Conservation (phyloP, 2,888 invertebrate genomes). For the Thereva unica region DNA sequence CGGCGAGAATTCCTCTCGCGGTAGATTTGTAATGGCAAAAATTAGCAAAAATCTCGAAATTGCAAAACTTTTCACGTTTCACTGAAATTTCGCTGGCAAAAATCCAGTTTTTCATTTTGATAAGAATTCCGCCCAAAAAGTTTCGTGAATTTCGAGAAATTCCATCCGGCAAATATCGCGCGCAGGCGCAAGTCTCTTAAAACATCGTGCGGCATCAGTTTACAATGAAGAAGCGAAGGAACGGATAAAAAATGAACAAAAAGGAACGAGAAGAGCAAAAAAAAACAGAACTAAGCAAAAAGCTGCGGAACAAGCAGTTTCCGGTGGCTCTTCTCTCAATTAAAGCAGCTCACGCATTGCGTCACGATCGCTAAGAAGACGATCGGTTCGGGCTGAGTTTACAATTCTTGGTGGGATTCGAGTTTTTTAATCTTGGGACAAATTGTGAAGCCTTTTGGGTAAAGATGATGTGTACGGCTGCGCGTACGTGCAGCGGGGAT, state of each 20-base stretch:
- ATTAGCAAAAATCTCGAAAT: too few relatives aligned
- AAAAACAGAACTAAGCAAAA: slow-evolving; percentile 3
- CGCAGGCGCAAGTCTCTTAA: background rate
- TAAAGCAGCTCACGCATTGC: background rate
- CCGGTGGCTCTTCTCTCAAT: slow-evolving; percentile 32
- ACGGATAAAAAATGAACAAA: background rate
- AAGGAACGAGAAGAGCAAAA: background rate
- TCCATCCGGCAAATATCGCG: background rate
- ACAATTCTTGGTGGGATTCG: too few relatives aligned
- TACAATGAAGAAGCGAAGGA: background rate
- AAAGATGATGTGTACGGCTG: too few relatives aligned
- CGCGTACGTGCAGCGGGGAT: too few relatives aligned
- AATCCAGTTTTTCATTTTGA: too few relatives aligned
- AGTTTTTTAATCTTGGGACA: too few relatives aligned
- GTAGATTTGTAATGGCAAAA: too few relatives aligned
- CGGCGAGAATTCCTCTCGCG: too few relatives aligned
- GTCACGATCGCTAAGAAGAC: background rate
- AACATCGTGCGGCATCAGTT: background rate
- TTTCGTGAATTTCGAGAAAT: background rate
- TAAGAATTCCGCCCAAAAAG: too few relatives aligned
- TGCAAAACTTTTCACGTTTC: too few relatives aligned
- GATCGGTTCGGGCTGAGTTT: background rate
- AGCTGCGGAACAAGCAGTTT: slow-evolving; percentile 37
- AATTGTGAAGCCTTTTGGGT: too few relatives aligned
- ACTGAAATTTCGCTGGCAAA: too few relatives aligned